Conservation (phyloP, 2,888 invertebrate genomes). For the Apeira syringaria region DNA sequence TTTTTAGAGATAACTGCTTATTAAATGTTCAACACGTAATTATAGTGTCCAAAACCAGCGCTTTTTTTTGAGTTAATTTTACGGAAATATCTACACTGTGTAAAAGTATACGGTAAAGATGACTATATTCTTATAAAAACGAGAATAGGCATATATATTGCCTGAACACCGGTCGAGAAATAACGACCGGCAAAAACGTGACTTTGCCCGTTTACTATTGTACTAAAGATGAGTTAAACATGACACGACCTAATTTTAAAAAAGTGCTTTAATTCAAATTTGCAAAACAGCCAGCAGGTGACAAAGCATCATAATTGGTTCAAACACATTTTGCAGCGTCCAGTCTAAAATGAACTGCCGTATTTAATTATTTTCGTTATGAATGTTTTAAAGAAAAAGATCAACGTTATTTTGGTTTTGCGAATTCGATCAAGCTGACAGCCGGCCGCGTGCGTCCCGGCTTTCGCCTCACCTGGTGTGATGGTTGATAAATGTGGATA, state of each 20-base stretch:
- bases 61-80: no score
- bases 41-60: no score
- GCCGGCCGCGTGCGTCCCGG: slow-evolving; percentile 23
- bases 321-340: slow-evolving; percentile 4
- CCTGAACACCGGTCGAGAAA: no score
- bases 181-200: no score
- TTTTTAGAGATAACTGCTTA: no score
- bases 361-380: slow-evolving; percentile 4
- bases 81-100: no score
- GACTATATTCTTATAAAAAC: no score
- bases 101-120: no score
- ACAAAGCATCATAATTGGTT: slow-evolving; percentile 13
- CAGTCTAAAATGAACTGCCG: slow-evolving; percentile 6
- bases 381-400: slow-evolving; percentile 10
- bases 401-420: slow-evolving; percentile 18
- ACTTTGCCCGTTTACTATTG: no score
- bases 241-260: not conserved
- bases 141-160: no score
- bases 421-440: slow-evolving; percentile 33
- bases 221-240: no score
- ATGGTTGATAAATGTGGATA: slow-evolving; percentile 30
- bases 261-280: slow-evolving; percentile 2
- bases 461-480: slow-evolving; percentile 32
- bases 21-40: no score
- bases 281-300: slow-evolving; percentile 16